Conservation (phyloP, 2,113 vertebrate species). For the Ailurus styani region DNA sequence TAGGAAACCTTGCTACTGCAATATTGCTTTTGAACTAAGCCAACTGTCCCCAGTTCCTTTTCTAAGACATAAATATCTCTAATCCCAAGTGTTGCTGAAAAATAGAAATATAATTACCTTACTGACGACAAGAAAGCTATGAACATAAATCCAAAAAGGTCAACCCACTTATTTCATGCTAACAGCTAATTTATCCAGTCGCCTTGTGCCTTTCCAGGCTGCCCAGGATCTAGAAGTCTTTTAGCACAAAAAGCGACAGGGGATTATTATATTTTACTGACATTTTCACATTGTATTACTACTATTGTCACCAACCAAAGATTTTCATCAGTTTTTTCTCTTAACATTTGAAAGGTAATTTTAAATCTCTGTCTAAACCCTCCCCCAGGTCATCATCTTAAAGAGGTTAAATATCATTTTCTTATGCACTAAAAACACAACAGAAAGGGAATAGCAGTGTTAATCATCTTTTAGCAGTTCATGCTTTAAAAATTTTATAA, state of each 20-base stretch:
- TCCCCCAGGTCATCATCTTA: not conserved
- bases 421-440: not conserved
- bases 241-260: constrained; percentile 35
- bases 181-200: constrained; percentile 32
- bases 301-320: constrained; percentile 19
- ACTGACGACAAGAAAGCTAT: not conserved
- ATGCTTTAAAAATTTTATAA: not conserved
- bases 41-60: not conserved
- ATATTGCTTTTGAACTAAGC: not conserved
- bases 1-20: not conserved
- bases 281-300: constrained; percentile 21
- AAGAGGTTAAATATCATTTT: not conserved
- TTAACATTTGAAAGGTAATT: constrained; percentile 36
- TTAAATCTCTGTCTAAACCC: constrained; percentile 23
- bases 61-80: constrained; percentile 7
- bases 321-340: constrained; percentile 7
- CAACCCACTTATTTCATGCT: not conserved
- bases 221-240: not conserved
- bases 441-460: not conserved
- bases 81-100: constrained; percentile 24
- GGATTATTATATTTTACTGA: constrained; percentile 27
- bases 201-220: not conserved
- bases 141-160: constrained; percentile 22
- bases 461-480: not conserved
- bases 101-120: constrained; percentile 49